phyloP scores from a whole-genome alignment of 1,140 invertebrate species.

The Meloidogyne floridensis region DNA sequence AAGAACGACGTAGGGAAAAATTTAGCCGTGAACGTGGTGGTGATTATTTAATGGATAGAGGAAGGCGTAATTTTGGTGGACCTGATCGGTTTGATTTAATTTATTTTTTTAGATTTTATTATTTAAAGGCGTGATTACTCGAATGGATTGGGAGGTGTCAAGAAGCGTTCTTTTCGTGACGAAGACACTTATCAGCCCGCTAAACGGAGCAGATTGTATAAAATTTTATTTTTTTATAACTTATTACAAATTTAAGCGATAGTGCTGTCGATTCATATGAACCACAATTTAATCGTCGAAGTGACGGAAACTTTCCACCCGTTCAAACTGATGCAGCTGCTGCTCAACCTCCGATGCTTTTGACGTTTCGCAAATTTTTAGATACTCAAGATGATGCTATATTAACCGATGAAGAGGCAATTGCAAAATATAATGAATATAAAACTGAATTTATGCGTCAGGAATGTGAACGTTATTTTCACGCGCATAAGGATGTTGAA shows the following conservation, averaged over 20 bases:
- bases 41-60: constrained; percentile 7
- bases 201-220: constrained; percentile 19
- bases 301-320: neutral
- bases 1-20: constrained; percentile 29
- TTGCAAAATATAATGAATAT: constrained; percentile 96
- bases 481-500: constrained; percentile 98
- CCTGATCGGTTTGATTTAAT: constrained; percentile 15
- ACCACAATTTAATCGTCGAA: constrained; percentile 42
- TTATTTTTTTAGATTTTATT: constrained; percentile 10
- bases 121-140: constrained; percentile 12
- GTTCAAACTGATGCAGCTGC: neutral
- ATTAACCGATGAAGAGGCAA: constrained; percentile 84
- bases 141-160: neutral
- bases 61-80: constrained; percentile 13
- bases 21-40: constrained; percentile 26
- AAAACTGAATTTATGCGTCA: constrained; percentile 85
- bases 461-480: constrained; percentile 97
- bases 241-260: constrained; percentile 33
- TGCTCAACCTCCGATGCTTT: constrained; percentile 66
- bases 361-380: constrained; percentile 95
- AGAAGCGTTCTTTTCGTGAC: constrained; percentile 16
- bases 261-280: constrained; percentile 52
- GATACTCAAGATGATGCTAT: constrained; percentile 91
- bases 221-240: neutral
- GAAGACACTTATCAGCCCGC: neutral